Evolutionary conservation across 2,113 vertebrate genomes (phyloP), one percentile per base, ranked within the genome.

Genomic region (Condylura cristata): DNA sequence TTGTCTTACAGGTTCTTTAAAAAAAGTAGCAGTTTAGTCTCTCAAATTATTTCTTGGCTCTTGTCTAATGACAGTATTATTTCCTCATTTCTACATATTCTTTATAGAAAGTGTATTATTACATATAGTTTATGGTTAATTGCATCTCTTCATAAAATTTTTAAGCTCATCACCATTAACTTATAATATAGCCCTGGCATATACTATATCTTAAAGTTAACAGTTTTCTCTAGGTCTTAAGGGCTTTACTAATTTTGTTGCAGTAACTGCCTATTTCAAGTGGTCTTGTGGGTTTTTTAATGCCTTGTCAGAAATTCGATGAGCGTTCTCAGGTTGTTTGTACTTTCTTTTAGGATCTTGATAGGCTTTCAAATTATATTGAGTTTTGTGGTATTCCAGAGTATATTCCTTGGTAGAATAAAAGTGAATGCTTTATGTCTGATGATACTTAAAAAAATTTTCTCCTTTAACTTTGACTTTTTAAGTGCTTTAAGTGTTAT

Each of bases 321-420:
- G 93, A 66, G 61, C 75, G 46, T 96, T 95, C 76, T 97, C 48
- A 92, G 56, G 72, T 93, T 75, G 80, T 92, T 84, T 81, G 78
- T 91, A 89, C 63, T 88, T 87, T 85, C 30, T 89, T 86, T 90
- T 92, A 94, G n/a, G 85, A 82, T 41, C 95, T 90, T 41, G 60
- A 75, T 87, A 68, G 60, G 81, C 81, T 89, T 41, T 72, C 61
- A 75, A 44, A 22, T 94, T 44, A 44, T 75, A 58, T 32, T 93
- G 46, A 48, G 17, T 97, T 93, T 93, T 93, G 32, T 89, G n/a
- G 28, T 91, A 76, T 63, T 95, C 39, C 63, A 89, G 71, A 93
- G 7, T 94, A 51, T 89, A 75, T 86, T 93, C 37, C 51, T 92
- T 94, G 28, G 51, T 89, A 30, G 79, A 80, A 70, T 92, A 10